Base-by-base conservation (phyloP, 1,140 invertebrate species). In the Eueides isabella region DNA sequence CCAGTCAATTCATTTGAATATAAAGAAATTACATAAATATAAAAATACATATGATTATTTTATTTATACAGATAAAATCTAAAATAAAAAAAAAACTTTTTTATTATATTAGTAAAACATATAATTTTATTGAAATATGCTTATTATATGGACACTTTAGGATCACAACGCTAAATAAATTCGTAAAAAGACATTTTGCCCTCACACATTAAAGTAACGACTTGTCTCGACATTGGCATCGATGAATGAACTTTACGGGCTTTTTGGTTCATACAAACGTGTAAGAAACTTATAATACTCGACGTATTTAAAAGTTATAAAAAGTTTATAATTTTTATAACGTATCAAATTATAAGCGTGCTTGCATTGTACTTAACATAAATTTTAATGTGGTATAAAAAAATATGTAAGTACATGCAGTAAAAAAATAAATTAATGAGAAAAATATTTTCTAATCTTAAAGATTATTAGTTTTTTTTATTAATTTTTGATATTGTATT, bases 111-210 rank as follows among this genome's bases (percentile, higher is more conserved):
- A 55, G 48, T 55, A 55, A 55, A 55, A 55, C 48, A 55, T 55
- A 55, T 55, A 86, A 86, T 82, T 86, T 85, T 83, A 88, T 84
- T 85, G 67, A 64, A 79, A 72, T 78, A 82, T 83, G 48, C 48
- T 84, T 83, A 82, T 82, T 79, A 82, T 76, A 76, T 71, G 67
- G 65, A 48, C 67, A 66, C 70, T 75, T 80, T 77, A 71, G 65
- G 67, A 35, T 75, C 23, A 73, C 76, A 74, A 67, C 62, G 69
- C 35, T 44, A 48, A 69, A 67, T 63, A 74, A 74, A 74, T 69
- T 69, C 66, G 66, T 66, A 68, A 74, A 69, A 69, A 65, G 48
- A 69, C 31, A 75, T 73, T 71, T 70, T 64, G 67, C 26, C 63
- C 74, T 48, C 28, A 72, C 70, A 38, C 48, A 62, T 71, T 72